Evolutionary conservation across 2,888 invertebrate species (phyloP).

Genomic region (Cephus rjabovi): DNA sequence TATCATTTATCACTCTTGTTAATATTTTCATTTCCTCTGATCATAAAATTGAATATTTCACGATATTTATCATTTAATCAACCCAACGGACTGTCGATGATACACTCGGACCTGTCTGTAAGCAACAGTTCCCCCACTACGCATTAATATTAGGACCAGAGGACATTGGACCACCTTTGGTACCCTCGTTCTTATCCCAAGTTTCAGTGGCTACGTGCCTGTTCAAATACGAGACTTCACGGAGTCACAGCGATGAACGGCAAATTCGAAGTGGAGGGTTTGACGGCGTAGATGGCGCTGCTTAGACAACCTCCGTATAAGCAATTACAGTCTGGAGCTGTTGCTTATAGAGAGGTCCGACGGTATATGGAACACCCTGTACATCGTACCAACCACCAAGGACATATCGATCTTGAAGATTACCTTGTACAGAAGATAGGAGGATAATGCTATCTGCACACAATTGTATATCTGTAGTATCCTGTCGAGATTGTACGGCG

Average conservation of each 20-base stretch:
- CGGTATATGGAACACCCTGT: background rate
- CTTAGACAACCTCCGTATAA: no score
- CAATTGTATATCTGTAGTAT: conserved; percentile 77
- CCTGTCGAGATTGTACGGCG: conserved; percentile 74
- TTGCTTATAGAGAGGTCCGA: no score
- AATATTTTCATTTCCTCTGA: background rate
- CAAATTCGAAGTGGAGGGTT: no score
- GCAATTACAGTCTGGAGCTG: no score
- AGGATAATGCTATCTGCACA: conserved; percentile 74
- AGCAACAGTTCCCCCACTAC: no score
- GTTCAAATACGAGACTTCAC: no score
- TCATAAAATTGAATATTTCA: background rate
- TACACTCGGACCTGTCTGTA: background rate
- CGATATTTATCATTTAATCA: background rate
- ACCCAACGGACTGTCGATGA: background rate
- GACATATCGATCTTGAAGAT: conserved; percentile 24
- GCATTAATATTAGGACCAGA: no score
- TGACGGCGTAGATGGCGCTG: no score
- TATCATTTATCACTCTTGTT: background rate
- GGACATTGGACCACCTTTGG: no score
- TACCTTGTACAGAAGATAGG: conserved; percentile 70
- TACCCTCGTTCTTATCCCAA: no score
- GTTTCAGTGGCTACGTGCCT: no score
- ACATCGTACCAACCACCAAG: background rate
- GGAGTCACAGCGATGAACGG: no score